Base-by-base conservation (phyloP, 2,797 vertebrate species). In the Typhlichthys subterraneus region DNA sequence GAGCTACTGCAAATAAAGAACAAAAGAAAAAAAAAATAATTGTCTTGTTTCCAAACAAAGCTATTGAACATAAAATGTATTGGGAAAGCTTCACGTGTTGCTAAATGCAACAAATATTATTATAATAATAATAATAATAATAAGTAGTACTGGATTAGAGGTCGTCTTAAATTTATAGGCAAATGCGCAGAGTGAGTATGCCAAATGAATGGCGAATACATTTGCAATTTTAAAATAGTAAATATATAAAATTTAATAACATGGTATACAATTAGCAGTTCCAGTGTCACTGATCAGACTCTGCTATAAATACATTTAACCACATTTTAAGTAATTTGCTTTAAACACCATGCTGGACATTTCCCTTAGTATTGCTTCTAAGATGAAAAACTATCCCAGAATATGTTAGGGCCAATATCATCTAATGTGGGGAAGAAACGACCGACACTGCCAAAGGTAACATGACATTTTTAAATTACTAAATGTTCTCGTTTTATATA, bases 1-100 rank as follows among this genome's bases (percentile, higher is more conserved):
- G 98, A 96, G 92, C 95, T 95, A 95, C 96, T 98, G 96, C 68
- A 63, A 86, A 82, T 84, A 57, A 82, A 79, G 65, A 57, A 19
- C 54, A 80, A 19, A 42, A 52, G n/a, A 19, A 38, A 33, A 17
- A 17, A 38, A 4, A 57, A 9, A 54, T 49, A 5, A 29, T 85
- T 70, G 81, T 19, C 67, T 63, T 46, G 29, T 57, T 51, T 72
- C 0, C 3, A 55, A 69, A 63, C n/a, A 12, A 12, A 67, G 66
- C 56, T 17, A 12, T 15, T 15, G 50, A 46, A 62, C 10, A 48
- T 12, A 49, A 66, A 31, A 8, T 38, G 17, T 29, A 48, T 12
- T 13, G 15, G 51, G 46, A 29, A 51, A 61, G 23, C 9, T 5
- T 17, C 45, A 66, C 62, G 67, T 31, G n/a, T 38, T 63, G 50